A percentile compares a stretch with the other conserved stretches of the same genome.
These are phyloP conservation scores for Euplagia quadripunctaria DNA, from an alignment of 2,888 invertebrate species.

Conservation along the genomic window DNA sequence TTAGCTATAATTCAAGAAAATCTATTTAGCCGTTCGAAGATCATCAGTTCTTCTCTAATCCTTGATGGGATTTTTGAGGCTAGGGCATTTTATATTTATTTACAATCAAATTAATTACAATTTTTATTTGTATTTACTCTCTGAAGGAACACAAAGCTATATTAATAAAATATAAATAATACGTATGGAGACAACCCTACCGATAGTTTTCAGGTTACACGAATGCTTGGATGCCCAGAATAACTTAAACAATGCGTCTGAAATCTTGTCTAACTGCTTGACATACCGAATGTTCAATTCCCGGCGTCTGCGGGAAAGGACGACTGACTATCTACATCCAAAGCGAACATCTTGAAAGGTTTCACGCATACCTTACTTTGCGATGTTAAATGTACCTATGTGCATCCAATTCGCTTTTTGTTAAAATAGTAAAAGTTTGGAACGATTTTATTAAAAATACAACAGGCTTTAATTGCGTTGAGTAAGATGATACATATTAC, in stretches of 20 bases:
- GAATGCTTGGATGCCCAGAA: constrained; percentile 72
- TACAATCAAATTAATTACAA: too few species aligned
- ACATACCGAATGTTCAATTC: constrained; percentile 80
- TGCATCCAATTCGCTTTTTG: background rate
- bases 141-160: background rate
- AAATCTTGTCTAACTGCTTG: constrained; percentile 84
- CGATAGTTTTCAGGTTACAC: constrained; percentile 64
- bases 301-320: constrained; percentile 37
- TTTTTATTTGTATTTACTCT: too few species aligned
- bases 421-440: background rate
- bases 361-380: constrained; percentile 27
- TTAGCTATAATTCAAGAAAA: too few species aligned
- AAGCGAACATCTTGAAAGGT: constrained; percentile 28
- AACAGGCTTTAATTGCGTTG: background rate
- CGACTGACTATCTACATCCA: constrained; percentile 26
- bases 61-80: too few species aligned
- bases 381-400: background rate
- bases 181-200: constrained; percentile 56
- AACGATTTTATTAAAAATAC: background rate
- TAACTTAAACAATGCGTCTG: constrained; percentile 84
- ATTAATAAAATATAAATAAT: background rate
- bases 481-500: background rate
- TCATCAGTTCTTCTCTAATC: too few species aligned
- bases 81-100: too few species aligned
- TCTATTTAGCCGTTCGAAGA: too few species aligned